These are phyloP conservation scores for Stichopus horrens DNA, from an alignment of 53 echinoderm and acorn worm species.

Conservation along the genomic window DNA sequence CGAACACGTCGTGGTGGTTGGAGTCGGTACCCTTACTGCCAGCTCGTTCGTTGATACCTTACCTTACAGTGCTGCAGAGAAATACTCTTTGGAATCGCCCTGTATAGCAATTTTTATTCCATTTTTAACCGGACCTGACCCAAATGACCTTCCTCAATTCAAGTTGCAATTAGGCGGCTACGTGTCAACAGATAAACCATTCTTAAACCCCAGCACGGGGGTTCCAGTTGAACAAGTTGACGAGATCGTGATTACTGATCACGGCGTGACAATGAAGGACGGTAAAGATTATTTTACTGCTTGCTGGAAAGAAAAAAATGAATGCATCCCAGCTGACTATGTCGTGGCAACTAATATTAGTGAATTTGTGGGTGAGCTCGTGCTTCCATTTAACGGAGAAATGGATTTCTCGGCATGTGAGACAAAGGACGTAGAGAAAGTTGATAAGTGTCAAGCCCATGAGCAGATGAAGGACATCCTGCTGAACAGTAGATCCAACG, in stretches of 20 bases:
- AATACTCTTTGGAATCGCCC: neutral
- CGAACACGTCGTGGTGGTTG: neutral
- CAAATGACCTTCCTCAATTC: neutral
- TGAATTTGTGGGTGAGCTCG: neutral
- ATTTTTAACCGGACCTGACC: neutral
- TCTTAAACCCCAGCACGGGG: neutral
- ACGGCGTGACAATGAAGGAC: neutral
- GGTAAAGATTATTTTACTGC: neutral
- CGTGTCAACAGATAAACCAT: slow-evolving; percentile 8
- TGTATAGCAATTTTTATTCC: neutral
- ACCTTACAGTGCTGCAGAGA: neutral
- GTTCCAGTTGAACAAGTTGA: neutral
- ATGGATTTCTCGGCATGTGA: neutral
- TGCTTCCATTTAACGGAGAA: neutral
- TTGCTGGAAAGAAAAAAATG: neutral
- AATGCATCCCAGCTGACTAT: neutral
- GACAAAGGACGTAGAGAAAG: neutral
- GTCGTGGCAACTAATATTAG: neutral
- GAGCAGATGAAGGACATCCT: neutral
- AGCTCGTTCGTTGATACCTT: neutral
- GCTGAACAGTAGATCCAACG: neutral
- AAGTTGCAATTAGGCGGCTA: neutral
- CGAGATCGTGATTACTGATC: neutral
- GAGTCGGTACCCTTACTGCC: neutral
- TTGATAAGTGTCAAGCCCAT: neutral